A percentile compares a stretch with the other conserved stretches of the same genome.
Conservation (phyloP, 2,113 vertebrate species). For the Petaurus breviceps region DNA sequence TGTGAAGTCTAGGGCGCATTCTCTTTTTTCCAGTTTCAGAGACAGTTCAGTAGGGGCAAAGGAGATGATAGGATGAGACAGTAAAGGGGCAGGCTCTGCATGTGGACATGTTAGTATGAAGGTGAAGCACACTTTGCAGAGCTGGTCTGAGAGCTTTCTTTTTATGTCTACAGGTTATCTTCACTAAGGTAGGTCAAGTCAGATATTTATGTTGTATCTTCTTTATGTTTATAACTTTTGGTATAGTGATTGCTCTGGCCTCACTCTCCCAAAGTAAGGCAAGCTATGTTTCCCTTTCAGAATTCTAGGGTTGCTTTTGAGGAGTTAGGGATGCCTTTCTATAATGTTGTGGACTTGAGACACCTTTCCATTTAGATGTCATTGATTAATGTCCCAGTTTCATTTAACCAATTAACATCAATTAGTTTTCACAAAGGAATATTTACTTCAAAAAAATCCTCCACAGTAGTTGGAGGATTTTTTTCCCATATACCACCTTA, state of each 20-base stretch:
- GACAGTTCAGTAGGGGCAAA: not conserved
- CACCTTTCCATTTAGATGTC: not conserved
- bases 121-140: not conserved
- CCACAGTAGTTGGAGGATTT: not conserved
- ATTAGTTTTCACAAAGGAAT: not conserved
- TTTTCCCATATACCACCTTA: not conserved
- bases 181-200: slow-evolving; percentile 70
- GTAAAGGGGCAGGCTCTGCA: not conserved
- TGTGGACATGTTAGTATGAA: too few species aligned
- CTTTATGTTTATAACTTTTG: slow-evolving; percentile 70
- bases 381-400: not conserved
- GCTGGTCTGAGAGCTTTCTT: slow-evolving; percentile 26
- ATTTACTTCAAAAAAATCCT: not conserved
- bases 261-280: not conserved
- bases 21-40: slow-evolving; percentile 29
- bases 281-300: not conserved
- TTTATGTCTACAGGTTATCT: slow-evolving; percentile 64
- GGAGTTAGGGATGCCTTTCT: not conserved
- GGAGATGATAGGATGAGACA: not conserved
- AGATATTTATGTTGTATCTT: slow-evolving; percentile 62
- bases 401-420: not conserved
- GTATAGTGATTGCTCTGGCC: not conserved
- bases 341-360: not conserved
- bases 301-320: not conserved
- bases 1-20: slow-evolving; percentile 18